A percentile compares a stretch with the other conserved stretches of the same genome.
Conservation (phyloP, 2,797 vertebrate genomes). For the Australoheros facetus region DNA sequence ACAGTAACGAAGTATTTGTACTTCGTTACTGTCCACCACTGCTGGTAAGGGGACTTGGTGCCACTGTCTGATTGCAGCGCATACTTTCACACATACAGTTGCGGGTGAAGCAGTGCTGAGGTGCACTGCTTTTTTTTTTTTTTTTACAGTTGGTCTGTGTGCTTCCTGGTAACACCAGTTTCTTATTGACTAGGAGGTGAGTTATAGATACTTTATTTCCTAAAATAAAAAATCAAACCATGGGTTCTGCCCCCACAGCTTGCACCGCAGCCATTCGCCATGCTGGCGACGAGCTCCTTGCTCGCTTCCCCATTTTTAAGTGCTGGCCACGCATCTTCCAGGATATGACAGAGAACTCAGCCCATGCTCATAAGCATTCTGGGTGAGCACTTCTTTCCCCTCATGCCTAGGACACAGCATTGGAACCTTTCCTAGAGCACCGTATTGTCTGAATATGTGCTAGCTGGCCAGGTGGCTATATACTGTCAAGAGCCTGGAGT, state of each 20-base stretch:
- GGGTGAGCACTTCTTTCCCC: slow-evolving; percentile 79
- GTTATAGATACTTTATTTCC: slow-evolving; percentile 27
- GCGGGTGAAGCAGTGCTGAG: too few relatives aligned
- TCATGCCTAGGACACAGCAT: slow-evolving; percentile 36
- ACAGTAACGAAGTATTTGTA: too few relatives aligned
- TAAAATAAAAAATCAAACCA: not conserved
- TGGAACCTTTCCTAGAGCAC: slow-evolving; percentile 81
- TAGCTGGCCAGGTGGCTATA: slow-evolving; percentile 83
- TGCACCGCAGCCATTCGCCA: slow-evolving; percentile 74
- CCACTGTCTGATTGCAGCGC: slow-evolving; percentile 24
- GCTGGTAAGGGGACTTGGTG: slow-evolving; percentile 34
- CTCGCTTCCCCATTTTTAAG: slow-evolving; percentile 81
- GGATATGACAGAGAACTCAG: slow-evolving; percentile 73
- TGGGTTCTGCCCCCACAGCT: slow-evolving; percentile 65
- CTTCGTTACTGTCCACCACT: too few relatives aligned
- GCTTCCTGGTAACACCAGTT: not conserved
- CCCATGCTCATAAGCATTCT: slow-evolving; percentile 76
- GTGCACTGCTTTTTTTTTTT: not conserved
- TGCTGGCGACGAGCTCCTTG: slow-evolving; percentile 79
- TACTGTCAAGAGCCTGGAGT: slow-evolving; percentile 71
- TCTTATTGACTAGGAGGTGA: slow-evolving; percentile 51
- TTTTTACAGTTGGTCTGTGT: not conserved
- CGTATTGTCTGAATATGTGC: slow-evolving; percentile 80
- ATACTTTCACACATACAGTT: slow-evolving; percentile 15
- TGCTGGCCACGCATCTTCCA: slow-evolving; percentile 83